Conservation (phyloP, 1,140 invertebrate genomes). For the Lepidurus packardi region DNA sequence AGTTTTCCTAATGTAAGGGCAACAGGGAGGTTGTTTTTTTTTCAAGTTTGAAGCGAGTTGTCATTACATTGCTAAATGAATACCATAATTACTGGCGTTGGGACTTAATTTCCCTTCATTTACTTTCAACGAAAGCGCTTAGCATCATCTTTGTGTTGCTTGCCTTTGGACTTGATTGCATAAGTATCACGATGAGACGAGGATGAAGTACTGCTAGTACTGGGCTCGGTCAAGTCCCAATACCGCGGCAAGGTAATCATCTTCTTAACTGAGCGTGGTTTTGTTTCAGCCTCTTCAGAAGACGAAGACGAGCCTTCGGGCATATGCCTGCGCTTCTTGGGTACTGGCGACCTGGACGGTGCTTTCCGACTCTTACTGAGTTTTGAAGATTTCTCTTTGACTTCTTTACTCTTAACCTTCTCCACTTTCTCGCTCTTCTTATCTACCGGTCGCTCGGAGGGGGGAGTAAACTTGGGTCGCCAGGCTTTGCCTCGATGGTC, state of each 20-base stretch:
- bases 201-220: background rate
- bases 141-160: background rate
- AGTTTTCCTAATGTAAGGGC: background rate
- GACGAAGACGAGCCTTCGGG: background rate
- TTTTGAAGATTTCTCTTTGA: background rate
- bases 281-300: background rate
- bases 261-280: background rate
- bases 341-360: background rate
- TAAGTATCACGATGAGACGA: slow-evolving; percentile 6
- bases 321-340: background rate
- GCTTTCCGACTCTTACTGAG: background rate
- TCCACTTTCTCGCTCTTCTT: background rate
- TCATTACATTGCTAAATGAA: slow-evolving; percentile 4
- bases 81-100: background rate
- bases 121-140: too few relatives aligned
- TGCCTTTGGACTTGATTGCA: background rate
- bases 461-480: background rate
- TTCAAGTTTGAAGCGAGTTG: background rate
- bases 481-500: background rate
- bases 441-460: background rate
- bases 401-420: background rate
- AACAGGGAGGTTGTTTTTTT: background rate
- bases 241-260: background rate
- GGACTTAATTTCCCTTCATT: too few relatives aligned
- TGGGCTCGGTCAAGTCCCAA: background rate